Conservation (phyloP, 2,797 vertebrate genomes). For the Karalla daura region DNA sequence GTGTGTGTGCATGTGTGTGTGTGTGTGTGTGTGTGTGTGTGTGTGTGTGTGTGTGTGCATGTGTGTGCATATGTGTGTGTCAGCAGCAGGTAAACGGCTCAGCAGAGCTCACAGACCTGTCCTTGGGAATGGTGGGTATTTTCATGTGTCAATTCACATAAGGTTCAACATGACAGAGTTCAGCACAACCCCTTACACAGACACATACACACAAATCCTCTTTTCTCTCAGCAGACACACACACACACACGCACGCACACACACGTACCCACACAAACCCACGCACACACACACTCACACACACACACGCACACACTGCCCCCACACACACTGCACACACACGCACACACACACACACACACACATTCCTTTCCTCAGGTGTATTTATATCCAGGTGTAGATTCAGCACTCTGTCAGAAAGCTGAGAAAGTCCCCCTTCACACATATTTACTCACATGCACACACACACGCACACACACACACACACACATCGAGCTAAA, state of each 20-base stretch:
- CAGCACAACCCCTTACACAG: neutral
- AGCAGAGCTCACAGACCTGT: slow-evolving; percentile 54
- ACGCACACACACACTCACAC: neutral
- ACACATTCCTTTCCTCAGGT: slow-evolving; percentile 4
- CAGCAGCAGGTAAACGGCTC: slow-evolving; percentile 56
- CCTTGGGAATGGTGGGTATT: slow-evolving; percentile 64
- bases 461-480: slow-evolving; percentile 1
- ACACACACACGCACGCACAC: neutral
- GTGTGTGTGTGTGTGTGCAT: slow-evolving; percentile 5
- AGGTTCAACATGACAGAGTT: slow-evolving; percentile 55
- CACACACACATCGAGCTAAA: neutral
- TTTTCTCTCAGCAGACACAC: no score
- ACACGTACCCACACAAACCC: no score
- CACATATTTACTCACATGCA: slow-evolving; percentile 2
- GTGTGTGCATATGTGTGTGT: slow-evolving; percentile 20
- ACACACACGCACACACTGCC: slow-evolving; percentile 10
- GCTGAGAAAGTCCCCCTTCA: neutral
- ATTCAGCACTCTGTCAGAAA: slow-evolving; percentile 33
- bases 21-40: slow-evolving; percentile 6
- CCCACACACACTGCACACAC: no score
- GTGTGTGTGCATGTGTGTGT: neutral
- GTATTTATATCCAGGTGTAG: slow-evolving; percentile 55
- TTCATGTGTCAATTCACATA: slow-evolving; percentile 66
- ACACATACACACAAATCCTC: slow-evolving; percentile 14
- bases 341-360: neutral